phyloP scores from a whole-genome alignment of 2,113 vertebrate genomes.

The Solea senegalensis region DNA sequence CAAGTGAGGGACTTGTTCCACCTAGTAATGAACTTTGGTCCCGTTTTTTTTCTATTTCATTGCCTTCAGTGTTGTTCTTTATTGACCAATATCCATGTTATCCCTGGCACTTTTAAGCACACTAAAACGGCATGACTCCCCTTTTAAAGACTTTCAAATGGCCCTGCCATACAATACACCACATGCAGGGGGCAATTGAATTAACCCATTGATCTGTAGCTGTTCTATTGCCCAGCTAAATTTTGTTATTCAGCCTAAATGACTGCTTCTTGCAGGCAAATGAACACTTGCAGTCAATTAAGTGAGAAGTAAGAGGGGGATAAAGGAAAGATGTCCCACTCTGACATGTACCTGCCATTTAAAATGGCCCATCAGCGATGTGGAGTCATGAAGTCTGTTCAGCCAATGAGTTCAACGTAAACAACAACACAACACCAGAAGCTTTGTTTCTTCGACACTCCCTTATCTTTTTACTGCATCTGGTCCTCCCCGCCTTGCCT shows the following conservation, averaged over 20 bases:
- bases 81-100: conserved; percentile 55
- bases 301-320: conserved; percentile 51
- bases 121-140: conserved; percentile 60
- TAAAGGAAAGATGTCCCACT: conserved; percentile 58
- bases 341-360: conserved; percentile 26
- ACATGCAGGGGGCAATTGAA: conserved; percentile 71
- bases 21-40: conserved; percentile 59
- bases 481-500: conserved; percentile 65
- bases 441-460: conserved; percentile 80
- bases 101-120: conserved; percentile 64
- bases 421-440: conserved; percentile 86
- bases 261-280: conserved; percentile 73
- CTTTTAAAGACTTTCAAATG: conserved; percentile 58
- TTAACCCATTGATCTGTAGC: conserved; percentile 77
- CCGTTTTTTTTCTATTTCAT: conserved; percentile 37
- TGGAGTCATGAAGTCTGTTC: conserved; percentile 32
- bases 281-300: conserved; percentile 80
- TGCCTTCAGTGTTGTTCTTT: conserved; percentile 32
- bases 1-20: conserved; percentile 2
- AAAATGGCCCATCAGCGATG: conserved; percentile 19
- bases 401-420: conserved; percentile 48
- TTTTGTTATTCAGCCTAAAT: conserved; percentile 76
- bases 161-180: conserved; percentile 65
- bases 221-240: conserved; percentile 66
- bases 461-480: conserved; percentile 79